phyloP scores from a whole-genome alignment of 2,888 invertebrate species.

The Ypsolopha scabrella region DNA sequence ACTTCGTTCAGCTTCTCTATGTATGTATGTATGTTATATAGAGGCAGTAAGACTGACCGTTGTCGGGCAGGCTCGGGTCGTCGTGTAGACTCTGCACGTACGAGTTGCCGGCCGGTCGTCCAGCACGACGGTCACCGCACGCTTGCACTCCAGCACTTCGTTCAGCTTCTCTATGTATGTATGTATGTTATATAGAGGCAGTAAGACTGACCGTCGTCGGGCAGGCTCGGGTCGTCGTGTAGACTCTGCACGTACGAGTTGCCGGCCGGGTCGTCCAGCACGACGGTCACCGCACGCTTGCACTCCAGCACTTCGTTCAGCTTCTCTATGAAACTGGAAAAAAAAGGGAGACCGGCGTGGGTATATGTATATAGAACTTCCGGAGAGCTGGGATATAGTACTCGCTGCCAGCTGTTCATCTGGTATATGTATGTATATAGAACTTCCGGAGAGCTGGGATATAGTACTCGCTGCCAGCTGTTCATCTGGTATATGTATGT shows the following conservation, averaged over 20 bases:
- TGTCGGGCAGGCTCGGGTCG: constrained; percentile 68
- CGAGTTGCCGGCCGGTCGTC: constrained; percentile 99
- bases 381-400: background rate
- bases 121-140: constrained; percentile 80
- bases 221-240: constrained; percentile 63
- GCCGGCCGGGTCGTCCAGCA: constrained; percentile 97
- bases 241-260: constrained; percentile 96
- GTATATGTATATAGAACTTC: background rate
- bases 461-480: too few species aligned
- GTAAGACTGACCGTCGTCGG: constrained; percentile 69
- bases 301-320: constrained; percentile 77
- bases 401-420: too few species aligned
- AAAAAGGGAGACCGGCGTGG: too few species aligned
- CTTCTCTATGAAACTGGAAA: constrained; percentile 73
- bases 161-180: constrained; percentile 77
- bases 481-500: too few species aligned
- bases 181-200: background rate
- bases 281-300: constrained; percentile 74
- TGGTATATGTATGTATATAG: too few species aligned
- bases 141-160: constrained; percentile 73
- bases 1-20: constrained; percentile 76
- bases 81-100: constrained; percentile 89
- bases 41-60: constrained; percentile 31
- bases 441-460: too few species aligned
- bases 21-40: too few species aligned